Evolutionary conservation across 2,888 invertebrate species (phyloP).

Genomic region (Aethes cnicana): DNA sequence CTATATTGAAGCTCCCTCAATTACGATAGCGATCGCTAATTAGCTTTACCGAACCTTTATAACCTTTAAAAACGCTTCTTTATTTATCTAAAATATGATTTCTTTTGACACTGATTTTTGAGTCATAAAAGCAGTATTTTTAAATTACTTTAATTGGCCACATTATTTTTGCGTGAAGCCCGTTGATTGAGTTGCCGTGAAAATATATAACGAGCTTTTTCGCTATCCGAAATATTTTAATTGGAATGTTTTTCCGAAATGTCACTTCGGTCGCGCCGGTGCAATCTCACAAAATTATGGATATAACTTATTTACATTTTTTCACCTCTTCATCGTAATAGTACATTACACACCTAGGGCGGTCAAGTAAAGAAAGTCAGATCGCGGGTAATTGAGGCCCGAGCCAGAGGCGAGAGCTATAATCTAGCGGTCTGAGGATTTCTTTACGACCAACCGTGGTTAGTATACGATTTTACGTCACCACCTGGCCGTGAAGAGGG

Average conservation of each 20-base stretch:
- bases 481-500: too few relatives aligned
- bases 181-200: conserved; percentile 48
- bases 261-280: conserved; percentile 15
- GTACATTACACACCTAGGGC: too few relatives aligned
- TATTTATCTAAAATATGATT: conserved; percentile 43
- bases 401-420: too few relatives aligned
- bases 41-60: conserved; percentile 43
- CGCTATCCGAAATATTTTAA: conserved; percentile 22
- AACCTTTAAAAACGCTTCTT: conserved; percentile 33
- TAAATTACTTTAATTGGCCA: conserved; percentile 53
- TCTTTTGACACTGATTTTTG: not conserved
- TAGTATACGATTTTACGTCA: too few relatives aligned
- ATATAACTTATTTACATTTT: not conserved
- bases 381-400: too few relatives aligned
- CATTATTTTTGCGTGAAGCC: conserved; percentile 39
- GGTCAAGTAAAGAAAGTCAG: too few relatives aligned
- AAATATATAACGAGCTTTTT: conserved; percentile 19
- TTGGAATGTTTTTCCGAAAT: conserved; percentile 20
- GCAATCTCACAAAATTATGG: not conserved
- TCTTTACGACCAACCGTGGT: too few relatives aligned
- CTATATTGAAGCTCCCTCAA: conserved; percentile 43
- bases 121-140: not conserved
- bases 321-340: too few relatives aligned
- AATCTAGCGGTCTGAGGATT: too few relatives aligned
- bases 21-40: conserved; percentile 69